These are phyloP conservation scores for Escarpia spicata DNA, from an alignment of 2,888 invertebrate species.

Conservation along the genomic window DNA sequence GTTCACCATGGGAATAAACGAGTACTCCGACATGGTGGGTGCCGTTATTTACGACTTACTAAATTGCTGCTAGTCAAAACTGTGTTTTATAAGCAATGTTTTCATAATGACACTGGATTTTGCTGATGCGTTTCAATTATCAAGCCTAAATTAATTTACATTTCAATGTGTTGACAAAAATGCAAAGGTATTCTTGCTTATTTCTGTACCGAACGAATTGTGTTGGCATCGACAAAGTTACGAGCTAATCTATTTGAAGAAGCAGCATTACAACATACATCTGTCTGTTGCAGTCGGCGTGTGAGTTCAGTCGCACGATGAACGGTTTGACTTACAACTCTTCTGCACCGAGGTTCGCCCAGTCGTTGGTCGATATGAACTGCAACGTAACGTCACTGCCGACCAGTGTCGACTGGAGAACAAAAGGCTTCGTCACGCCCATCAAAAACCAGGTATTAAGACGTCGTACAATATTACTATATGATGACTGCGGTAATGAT, in stretches of 20 bases:
- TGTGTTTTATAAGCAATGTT: neutral
- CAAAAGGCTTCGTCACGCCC: slow-evolving; percentile 48
- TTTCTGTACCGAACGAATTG: neutral
- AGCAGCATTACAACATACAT: neutral
- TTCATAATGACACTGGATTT: neutral
- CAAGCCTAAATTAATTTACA: neutral
- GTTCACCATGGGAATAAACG: slow-evolving; percentile 53
- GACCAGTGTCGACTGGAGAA: slow-evolving; percentile 47
- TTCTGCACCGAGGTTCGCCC: neutral
- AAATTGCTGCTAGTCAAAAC: neutral
- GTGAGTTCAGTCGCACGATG: neutral
- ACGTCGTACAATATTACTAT: too few relatives aligned
- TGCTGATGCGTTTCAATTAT: neutral
- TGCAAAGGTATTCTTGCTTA: neutral
- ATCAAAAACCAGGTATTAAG: slow-evolving; percentile 44
- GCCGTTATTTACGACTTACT: neutral
- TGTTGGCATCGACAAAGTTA: neutral
- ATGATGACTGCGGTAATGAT: too few relatives aligned
- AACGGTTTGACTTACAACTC: neutral
- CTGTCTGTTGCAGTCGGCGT: neutral
- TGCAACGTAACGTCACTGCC: slow-evolving; percentile 23
- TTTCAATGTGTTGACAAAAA: neutral
- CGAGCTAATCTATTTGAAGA: too few relatives aligned
- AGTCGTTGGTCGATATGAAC: neutral
- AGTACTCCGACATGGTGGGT: slow-evolving; percentile 42